Conservation (phyloP, 1,140 invertebrate genomes). For the Pseudobourletiella spinata region DNA sequence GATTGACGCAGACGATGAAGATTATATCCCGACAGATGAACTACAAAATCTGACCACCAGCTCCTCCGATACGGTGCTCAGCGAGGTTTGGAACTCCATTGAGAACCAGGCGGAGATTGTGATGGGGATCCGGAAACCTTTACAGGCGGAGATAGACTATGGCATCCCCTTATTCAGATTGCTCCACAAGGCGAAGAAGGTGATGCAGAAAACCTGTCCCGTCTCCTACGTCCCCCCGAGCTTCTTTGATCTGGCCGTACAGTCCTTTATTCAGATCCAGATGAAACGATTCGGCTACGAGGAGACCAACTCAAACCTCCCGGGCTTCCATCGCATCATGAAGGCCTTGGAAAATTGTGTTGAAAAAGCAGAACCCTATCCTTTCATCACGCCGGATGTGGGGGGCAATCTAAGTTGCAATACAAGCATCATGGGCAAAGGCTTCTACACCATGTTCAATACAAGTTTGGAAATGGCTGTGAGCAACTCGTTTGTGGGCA, state of each 20-base stretch:
- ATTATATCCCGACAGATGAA: not conserved
- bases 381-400: not conserved
- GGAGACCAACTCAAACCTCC: not conserved
- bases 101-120: not conserved
- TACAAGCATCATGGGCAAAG: not conserved
- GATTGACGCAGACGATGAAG: not conserved
- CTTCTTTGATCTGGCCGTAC: not conserved
- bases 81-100: conserved; percentile 2
- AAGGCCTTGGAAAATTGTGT: not conserved
- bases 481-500: not conserved
- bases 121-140: not conserved
- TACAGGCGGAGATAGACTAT: not conserved
- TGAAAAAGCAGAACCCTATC: not conserved
- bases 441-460: not conserved
- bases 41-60: too few relatives aligned
- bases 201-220: conserved; percentile 6
- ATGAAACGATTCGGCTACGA: not conserved
- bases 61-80: not conserved
- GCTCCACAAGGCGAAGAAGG: not conserved
- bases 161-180: not conserved
- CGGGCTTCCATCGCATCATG: not conserved
- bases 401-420: not conserved
- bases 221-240: not conserved
- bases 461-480: not conserved
- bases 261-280: not conserved